Conservation (phyloP, 2,113 vertebrate species). For the Microcebus murinus region DNA sequence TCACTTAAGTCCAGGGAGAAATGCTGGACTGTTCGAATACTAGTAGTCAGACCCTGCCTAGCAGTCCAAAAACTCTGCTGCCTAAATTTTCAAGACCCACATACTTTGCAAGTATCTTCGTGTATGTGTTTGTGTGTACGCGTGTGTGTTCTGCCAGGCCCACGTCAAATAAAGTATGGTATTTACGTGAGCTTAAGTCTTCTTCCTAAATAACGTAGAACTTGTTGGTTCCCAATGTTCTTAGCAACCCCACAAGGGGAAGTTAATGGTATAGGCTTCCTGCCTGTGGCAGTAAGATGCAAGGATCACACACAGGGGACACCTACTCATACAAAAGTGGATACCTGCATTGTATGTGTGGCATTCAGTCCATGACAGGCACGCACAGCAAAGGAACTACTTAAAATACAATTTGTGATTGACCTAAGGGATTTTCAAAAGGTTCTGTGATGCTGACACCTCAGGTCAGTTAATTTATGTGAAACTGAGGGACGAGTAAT, state of each 20-base stretch:
- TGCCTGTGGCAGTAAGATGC: neutral
- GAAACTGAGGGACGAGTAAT: neutral
- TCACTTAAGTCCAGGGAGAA: neutral
- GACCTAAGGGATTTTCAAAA: neutral
- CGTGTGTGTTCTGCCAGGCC: neutral
- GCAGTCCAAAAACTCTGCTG: neutral
- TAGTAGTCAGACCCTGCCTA: neutral
- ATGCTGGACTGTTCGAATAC: neutral
- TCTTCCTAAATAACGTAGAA: neutral
- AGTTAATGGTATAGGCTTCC: neutral
- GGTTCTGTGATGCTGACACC: neutral
- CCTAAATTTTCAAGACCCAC: neutral
- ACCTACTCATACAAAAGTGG: rapidly evolving
- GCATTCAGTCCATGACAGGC: neutral
- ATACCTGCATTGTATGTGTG: no score
- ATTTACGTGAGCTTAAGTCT: slow-evolving; percentile 8
- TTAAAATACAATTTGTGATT: neutral
- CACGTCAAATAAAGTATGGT: neutral
- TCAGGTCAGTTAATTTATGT: neutral
- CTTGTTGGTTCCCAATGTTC: neutral
- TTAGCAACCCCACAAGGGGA: neutral
- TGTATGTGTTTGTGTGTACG: no score
- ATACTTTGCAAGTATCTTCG: neutral
- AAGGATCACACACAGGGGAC: no score
- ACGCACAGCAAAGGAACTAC: neutral